phyloP scores from a whole-genome alignment of 2,113 vertebrate species.

The Atherinomorus stipes region DNA sequence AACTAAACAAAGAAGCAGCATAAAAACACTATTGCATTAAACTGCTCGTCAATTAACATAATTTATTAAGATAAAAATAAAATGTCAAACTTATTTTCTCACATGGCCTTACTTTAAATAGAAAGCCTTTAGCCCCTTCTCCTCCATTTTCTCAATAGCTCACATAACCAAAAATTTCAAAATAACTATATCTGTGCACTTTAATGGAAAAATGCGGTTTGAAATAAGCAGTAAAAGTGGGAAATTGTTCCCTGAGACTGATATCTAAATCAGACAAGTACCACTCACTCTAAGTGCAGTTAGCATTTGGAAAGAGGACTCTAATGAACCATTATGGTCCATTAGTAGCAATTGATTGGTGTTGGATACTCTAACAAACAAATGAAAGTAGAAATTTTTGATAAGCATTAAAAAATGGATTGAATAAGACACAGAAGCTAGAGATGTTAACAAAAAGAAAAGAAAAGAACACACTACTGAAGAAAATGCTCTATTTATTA shows the following conservation, averaged over 20 bases:
- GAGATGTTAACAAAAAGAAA: neutral
- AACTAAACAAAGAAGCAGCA: neutral
- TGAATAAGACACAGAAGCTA: conserved; percentile 10
- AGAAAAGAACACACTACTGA: neutral
- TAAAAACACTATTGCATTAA: neutral
- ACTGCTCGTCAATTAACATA: neutral
- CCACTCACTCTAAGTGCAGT: conserved; percentile 31
- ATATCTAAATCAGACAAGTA: conserved; percentile 13
- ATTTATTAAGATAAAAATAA: neutral
- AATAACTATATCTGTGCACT: neutral
- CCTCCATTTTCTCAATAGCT: neutral
- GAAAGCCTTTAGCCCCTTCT: neutral
- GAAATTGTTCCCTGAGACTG: conserved; percentile 8
- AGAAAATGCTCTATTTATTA: neutral
- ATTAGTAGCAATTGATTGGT: conserved; percentile 55
- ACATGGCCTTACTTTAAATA: neutral
- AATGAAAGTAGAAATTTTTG: conserved; percentile 34
- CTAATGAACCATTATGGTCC: conserved; percentile 20
- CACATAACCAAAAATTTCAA: neutral
- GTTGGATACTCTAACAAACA: conserved; percentile 26
- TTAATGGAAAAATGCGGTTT: neutral
- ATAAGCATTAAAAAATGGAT: conserved; percentile 22
- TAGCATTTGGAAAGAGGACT: conserved; percentile 17
- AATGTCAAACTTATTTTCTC: neutral
- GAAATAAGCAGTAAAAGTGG: neutral